These are phyloP conservation scores for Agrypnia vestita DNA, from an alignment of 1,140 invertebrate species.

Conservation along the genomic window DNA sequence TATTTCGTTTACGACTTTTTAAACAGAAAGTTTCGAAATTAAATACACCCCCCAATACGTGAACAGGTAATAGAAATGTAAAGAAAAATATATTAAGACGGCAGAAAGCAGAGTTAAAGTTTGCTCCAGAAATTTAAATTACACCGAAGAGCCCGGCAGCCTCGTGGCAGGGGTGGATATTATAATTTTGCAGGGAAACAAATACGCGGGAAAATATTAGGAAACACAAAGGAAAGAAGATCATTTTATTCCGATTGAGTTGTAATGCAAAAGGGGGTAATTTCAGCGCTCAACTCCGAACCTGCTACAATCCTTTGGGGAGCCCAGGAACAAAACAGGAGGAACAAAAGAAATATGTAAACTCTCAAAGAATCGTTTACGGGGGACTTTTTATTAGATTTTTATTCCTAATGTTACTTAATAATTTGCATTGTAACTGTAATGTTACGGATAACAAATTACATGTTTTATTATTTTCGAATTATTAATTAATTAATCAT, in stretches of 20 bases:
- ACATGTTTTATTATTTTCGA: background rate
- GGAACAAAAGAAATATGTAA: conserved; percentile 41
- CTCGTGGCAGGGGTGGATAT: conserved; percentile 54
- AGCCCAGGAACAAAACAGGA: background rate
- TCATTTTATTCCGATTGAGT: conserved; percentile 61
- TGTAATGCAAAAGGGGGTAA: conserved; percentile 54
- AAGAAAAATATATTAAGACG: conserved; percentile 51
- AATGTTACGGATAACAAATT: too few species aligned
- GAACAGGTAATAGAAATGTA: conserved; percentile 60
- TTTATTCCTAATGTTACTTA: background rate
- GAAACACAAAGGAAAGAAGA: conserved; percentile 59
- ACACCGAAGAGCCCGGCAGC: conserved; percentile 21
- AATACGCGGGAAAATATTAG: conserved; percentile 54
- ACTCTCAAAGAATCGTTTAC: conserved; percentile 33
- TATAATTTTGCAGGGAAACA: conserved; percentile 57
- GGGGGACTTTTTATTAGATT: conserved; percentile 32
- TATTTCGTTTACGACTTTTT: conserved; percentile 59
- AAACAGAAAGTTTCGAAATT: conserved; percentile 58
- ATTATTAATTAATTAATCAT: background rate
- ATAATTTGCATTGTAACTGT: too few species aligned
- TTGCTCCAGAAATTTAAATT: conserved; percentile 61
- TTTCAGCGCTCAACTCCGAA: conserved; percentile 37
- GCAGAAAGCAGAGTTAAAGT: conserved; percentile 50
- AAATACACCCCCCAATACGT: conserved; percentile 58
- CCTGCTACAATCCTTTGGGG: conserved; percentile 42